A percentile compares a stretch with the other conserved stretches of the same genome.
Evolutionary conservation across 2,888 invertebrate genomes (phyloP).

Genomic region (Listrodromus nycthemerus): DNA sequence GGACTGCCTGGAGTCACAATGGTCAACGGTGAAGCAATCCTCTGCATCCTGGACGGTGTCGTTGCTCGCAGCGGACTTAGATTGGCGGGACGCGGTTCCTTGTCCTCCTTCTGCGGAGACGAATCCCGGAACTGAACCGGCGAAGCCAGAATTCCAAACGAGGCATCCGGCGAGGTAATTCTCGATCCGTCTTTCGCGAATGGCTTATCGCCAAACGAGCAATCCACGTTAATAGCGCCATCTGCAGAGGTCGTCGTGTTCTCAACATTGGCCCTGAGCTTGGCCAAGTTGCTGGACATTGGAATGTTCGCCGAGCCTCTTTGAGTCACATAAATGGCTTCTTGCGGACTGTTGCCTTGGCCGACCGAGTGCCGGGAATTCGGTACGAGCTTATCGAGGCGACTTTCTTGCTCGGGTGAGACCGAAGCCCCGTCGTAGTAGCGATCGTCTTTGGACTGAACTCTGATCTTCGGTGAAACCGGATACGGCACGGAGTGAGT

Average conservation of each 20-base stretch:
- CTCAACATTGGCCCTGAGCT: conserved; percentile 69
- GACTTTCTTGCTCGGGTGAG: conserved; percentile 61
- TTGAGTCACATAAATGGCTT: conserved; percentile 60
- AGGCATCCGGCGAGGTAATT: conserved; percentile 56
- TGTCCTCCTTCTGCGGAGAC: conserved; percentile 42
- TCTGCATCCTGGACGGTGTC: conserved; percentile 61
- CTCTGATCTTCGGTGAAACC: conserved; percentile 70
- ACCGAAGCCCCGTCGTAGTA: conserved; percentile 76
- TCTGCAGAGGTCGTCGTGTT: conserved; percentile 27
- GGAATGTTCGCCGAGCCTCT: conserved; percentile 72
- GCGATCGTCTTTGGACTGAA: conserved; percentile 72
- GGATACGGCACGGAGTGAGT: conserved; percentile 60
- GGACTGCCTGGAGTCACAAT: conserved; percentile 64
- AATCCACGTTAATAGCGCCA: conserved; percentile 24
- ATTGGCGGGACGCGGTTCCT: conserved; percentile 57
- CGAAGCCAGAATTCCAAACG: conserved; percentile 47
- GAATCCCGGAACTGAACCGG: conserved; percentile 58
- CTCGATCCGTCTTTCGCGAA: conserved; percentile 12
- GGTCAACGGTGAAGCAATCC: conserved; percentile 72
- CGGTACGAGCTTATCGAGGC: conserved; percentile 44
- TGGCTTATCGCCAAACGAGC: conserved; percentile 30
- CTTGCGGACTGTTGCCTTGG: conserved; percentile 56
- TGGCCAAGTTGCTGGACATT: conserved; percentile 71
- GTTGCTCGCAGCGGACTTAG: conserved; percentile 53
- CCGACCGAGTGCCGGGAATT: conserved; percentile 42